Evolutionary conservation across 2,888 invertebrate genomes (phyloP), one percentile per base, ranked within the genome.

Genomic region (Philaethria dido): DNA sequence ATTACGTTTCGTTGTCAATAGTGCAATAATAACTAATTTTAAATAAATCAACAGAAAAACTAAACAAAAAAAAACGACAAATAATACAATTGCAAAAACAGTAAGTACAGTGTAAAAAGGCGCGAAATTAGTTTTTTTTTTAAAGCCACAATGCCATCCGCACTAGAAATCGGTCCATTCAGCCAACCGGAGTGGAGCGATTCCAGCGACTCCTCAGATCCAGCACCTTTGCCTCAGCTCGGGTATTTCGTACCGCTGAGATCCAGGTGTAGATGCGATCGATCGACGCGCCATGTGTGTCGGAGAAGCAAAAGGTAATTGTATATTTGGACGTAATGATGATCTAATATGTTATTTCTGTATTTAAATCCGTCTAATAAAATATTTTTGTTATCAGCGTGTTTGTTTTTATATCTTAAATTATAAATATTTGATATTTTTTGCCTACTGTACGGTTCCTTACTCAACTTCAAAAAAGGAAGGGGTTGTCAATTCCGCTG

Each of bases 241-340:
- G 94, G 94, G 0, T 94, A 94, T 78, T 94, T 94, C 78, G 93
- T 94, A 73, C 94, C 94, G 8, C 91, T 93, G 71, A 85, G 60
- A n/a, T 65, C 65, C 42, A 65, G 91, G 67, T 94, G 91, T 78
- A 82, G 85, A 42, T 91, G 89, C 72, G 89, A 89, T 44, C 78
- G 89, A 78, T 78, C 81, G 76, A 80, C 87, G 77, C 82, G 82
- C 47, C 89, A 91, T 71, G 82, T 86, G 86, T 92, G 89, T 84
- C 82, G 90, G 90, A 91, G 92, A 91, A 89, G 77, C 77, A 86
- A 78, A 89, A 89, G 92, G 92, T 91, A 87, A 79, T 50, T 5
- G 33, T 13, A 22, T 55, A 20, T 55, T 20, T 14, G 8, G n/a
- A 36, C 11, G 8, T 14, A n/a, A 6, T n/a, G n/a, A n/a, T n/a